Evolutionary conservation across 2,888 invertebrate genomes (phyloP), one percentile per base, ranked within the genome.

Genomic region (Achlya flavicornis): DNA sequence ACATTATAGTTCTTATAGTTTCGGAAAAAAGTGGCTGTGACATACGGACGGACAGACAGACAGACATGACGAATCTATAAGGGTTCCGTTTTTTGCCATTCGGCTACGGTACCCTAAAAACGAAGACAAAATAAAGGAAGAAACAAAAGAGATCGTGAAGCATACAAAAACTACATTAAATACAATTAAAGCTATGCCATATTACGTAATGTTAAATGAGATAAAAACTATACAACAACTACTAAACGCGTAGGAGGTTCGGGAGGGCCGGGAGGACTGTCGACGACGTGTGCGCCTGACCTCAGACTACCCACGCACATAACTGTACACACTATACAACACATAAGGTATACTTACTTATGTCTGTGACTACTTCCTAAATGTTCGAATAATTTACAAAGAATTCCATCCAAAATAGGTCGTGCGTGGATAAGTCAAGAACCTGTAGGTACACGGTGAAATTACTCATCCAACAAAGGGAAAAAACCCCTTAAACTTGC

Each of bases 241-340:
- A 12, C 65, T 64, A 61, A 66, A 59, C 66, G 79, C 78, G 86
- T 87, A 77, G 86, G 89, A 77, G 85, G 82, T 63, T 77, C 77
- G 80, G 76, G 77, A 77, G 85, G 82, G 63, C 77, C 77, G 80
- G 76, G 77, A 79, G 80, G 75, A 71, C 75, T 79, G 80, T 81
- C 80, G 77, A 73, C 71, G 80, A 79, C 74, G 77, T 77, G 79
- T 83, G 78, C 80, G 76, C 74, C 78, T 82, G 83, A 84, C 81
- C 83, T 80, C 77, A 75, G 68, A 69, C 79, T 81, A 81, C 92
- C 92, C 87, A 92, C 92, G 84, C 88, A 71, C 66, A 71, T 91
- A 91, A 90, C 92, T 85, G 91, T 90, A 84, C 66, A 66, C 69
- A 67, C 66, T 70, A 57, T 46, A 62, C 62, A 66, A 63, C 70